Percentiles rank a stretch among this genome's conserved stretches.
Conservation (phyloP, 2,888 invertebrate genomes). For the Andrena hattorfiana region DNA sequence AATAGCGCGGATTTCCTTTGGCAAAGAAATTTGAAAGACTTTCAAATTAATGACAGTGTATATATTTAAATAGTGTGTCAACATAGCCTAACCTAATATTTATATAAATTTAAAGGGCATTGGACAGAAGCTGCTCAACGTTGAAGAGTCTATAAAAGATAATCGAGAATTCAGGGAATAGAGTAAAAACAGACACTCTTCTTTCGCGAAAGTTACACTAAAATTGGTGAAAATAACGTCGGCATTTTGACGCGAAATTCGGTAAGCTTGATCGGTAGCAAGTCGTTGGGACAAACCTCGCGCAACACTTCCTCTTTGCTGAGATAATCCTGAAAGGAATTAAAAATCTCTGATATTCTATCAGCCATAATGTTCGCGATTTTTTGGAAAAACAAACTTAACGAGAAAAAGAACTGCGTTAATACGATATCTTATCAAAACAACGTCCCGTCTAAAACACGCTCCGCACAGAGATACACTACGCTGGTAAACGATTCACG, state of each 20-base stretch:
- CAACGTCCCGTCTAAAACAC: neutral
- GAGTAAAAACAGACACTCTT: neutral
- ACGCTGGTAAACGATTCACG: neutral
- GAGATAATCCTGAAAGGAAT: slow-evolving; percentile 91
- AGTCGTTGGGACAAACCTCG: slow-evolving; percentile 87
- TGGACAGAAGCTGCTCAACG: neutral
- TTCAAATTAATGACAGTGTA: neutral
- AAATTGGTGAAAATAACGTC: slow-evolving; percentile 49
- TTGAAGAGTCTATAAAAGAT: neutral
- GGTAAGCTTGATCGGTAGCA: slow-evolving; percentile 5
- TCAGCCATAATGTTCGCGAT: slow-evolving; percentile 84
- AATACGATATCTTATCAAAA: neutral
- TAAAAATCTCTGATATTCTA: slow-evolving; percentile 88
- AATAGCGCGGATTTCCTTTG: slow-evolving; percentile 89
- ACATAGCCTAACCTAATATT: slow-evolving; percentile 29
- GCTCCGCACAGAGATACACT: neutral
- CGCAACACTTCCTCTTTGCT: slow-evolving; percentile 92
- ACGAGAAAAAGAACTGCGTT: neutral
- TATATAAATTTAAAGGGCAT: neutral
- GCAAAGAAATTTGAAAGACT: slow-evolving; percentile 52
- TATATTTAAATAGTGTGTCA: neutral
- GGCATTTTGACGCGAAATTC: slow-evolving; percentile 52
- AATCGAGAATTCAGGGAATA: neutral
- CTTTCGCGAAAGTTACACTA: neutral
- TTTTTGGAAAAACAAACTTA: neutral